Evolutionary conservation across 2,888 invertebrate species (phyloP).

Genomic region (Drosophila formosana): DNA sequence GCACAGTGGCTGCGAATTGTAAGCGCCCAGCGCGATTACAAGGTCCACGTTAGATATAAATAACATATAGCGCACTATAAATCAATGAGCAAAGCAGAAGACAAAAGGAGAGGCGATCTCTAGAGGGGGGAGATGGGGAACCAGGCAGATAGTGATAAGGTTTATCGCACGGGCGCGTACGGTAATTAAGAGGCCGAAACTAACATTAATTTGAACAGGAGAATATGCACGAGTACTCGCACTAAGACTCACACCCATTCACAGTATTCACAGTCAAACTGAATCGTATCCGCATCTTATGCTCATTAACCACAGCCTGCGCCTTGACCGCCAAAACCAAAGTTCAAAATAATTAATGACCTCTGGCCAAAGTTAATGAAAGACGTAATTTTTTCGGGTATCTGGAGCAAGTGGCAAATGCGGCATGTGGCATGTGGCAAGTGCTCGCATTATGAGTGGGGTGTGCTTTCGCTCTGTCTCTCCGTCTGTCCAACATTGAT

Average conservation of each 20-base stretch:
- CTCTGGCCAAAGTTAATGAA: conserved; percentile 82
- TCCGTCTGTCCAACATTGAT: conserved; percentile 50
- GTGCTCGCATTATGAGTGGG: conserved; percentile 43
- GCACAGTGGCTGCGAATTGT: conserved; percentile 62
- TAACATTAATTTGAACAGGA: conserved; percentile 65
- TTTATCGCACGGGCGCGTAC: conserved; percentile 76
- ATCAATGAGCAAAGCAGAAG: conserved; percentile 53
- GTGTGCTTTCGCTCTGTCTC: conserved; percentile 6
- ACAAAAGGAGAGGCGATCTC: neutral
- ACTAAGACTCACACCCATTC: conserved; percentile 2
- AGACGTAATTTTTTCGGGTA: conserved; percentile 72
- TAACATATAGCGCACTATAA: conserved; percentile 73
- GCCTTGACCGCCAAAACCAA: conserved; percentile 69
- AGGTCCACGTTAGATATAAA: conserved; percentile 67
- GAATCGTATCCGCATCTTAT: conserved; percentile 66
- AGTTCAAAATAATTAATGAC: conserved; percentile 85
- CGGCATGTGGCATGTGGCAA: conserved; percentile 20
- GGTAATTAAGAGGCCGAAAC: conserved; percentile 72
- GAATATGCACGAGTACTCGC: conserved; percentile 48
- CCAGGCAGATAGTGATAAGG: conserved; percentile 60
- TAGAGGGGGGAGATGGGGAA: neutral
- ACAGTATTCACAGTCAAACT: conserved; percentile 16
- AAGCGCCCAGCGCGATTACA: conserved; percentile 63
- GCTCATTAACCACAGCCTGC: conserved; percentile 78
- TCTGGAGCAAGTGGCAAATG: conserved; percentile 22